Base-by-base conservation (phyloP, 2,797 vertebrate genomes). In the Babyrousa celebensis region DNA sequence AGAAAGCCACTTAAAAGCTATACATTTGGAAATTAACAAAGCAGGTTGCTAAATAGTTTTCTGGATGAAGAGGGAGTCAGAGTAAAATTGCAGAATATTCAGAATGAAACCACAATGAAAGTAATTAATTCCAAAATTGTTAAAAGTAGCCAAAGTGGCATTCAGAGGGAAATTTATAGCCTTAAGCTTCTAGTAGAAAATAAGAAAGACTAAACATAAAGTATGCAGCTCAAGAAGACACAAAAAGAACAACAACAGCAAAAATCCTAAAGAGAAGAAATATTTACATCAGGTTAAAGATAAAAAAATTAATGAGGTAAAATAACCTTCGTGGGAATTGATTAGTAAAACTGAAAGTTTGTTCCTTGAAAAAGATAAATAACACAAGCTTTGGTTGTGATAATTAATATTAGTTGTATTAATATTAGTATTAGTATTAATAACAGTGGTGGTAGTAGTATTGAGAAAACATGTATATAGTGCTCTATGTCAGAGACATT, bases 21-120 rank as follows among this genome's bases (percentile, higher is more conserved):
- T 84, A 75, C 75, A 71, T 72, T 88, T 85, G 27, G 21, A 85
- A 94, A 87, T 92, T 71, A 92, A 12, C n/a, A 96, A 58, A 92
- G 3, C 77, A 94, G 25, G 88, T 80, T 36, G 11, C 27, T 43
- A 60, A 85, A 67, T 80, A 85, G 20, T 67, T 60, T 58, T 87
- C 25, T 92, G 16, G 54, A 16, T 84, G 72, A 84, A 87, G 6
- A 83, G 40, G 29, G 7, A 68, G 27, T 78, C 74, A 95, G 54
- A 68, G 29, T 70, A 87, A 72, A 96, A 87, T 23, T 62, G 27
- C 36, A 75, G 84, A 86, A 75, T 89, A 27, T 52, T 94, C 54
- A 85, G 71, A 95, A 92, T 65, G 52, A 92, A 82, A 94, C 29
- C 21, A 56, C 67, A 71, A 7, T 32, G 71, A 29, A 48, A 83